Conservation (phyloP, 2,113 vertebrate species). For the Callocephalon fimbriatum region DNA sequence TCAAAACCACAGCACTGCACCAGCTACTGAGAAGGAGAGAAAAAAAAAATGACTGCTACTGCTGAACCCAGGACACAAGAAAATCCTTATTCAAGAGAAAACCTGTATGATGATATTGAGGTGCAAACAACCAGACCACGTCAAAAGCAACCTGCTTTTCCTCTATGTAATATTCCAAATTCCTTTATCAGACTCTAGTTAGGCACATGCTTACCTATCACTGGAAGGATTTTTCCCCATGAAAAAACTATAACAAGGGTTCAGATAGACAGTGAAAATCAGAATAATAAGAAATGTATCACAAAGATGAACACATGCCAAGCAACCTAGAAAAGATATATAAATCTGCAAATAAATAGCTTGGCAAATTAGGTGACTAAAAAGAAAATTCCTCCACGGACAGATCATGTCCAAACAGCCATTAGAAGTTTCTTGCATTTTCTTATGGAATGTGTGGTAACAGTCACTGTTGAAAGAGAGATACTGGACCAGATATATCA, state of each 20-base stretch:
- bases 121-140: neutral
- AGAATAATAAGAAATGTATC: neutral
- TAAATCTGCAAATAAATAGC: neutral
- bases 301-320: neutral
- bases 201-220: neutral
- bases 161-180: neutral
- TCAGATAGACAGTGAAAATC: neutral
- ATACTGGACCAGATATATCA: neutral
- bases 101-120: neutral
- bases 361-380: neutral
- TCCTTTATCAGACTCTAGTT: neutral
- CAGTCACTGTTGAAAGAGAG: neutral
- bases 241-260: neutral
- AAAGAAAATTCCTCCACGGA: neutral
- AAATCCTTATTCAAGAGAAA: neutral
- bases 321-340: neutral
- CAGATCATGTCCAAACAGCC: neutral
- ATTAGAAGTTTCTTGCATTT: neutral
- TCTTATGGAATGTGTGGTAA: neutral
- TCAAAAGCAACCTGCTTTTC: neutral
- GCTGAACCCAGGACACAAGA: too few species aligned
- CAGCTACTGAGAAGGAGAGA: too few species aligned
- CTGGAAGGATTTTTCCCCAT: neutral
- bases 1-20: too few species aligned
- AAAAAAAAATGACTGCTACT: too few species aligned